Evolutionary conservation across 2,888 invertebrate genomes (phyloP).

Genomic region (Rhagophthalmus giganteus): DNA sequence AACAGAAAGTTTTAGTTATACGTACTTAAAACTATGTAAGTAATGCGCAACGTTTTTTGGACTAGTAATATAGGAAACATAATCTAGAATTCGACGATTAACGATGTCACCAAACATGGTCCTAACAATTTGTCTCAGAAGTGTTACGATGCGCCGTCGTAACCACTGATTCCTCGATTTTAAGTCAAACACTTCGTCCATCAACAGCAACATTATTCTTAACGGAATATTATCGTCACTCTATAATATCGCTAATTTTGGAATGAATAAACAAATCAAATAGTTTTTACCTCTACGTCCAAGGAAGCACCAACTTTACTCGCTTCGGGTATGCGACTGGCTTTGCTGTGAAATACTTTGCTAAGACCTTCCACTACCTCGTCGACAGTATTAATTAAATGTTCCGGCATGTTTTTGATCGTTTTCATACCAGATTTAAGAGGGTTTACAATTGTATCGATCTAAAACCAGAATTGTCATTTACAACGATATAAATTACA

Average conservation of each 20-base stretch:
- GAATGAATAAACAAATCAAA: too few species aligned
- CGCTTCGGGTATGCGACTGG: constrained; percentile 53
- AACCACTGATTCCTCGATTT: constrained; percentile 82
- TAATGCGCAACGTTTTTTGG: constrained; percentile 88
- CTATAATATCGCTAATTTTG: constrained; percentile 54
- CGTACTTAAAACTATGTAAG: constrained; percentile 81
- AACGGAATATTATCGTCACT: constrained; percentile 76
- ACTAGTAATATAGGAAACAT: constrained; percentile 83
- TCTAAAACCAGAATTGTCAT: constrained; percentile 40
- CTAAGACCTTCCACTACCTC: constrained; percentile 81
- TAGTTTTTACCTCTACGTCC: constrained; percentile 65
- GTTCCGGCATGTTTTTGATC: constrained; percentile 87
- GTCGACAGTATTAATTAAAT: constrained; percentile 81
- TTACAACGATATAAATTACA: not conserved
- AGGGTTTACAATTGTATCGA: constrained; percentile 61
- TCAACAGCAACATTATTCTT: constrained; percentile 74
- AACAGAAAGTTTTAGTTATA: too few species aligned
- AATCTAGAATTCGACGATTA: constrained; percentile 84
- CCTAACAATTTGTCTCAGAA: constrained; percentile 75
- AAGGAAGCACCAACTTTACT: constrained; percentile 54
- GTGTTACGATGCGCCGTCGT: constrained; percentile 71
- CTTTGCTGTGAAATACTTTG: constrained; percentile 70
- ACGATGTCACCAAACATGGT: constrained; percentile 83
- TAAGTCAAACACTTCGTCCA: constrained; percentile 85
- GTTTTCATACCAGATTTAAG: constrained; percentile 82